Conservation (phyloP, 2,888 invertebrate genomes). For the Tetropium fuscum region DNA sequence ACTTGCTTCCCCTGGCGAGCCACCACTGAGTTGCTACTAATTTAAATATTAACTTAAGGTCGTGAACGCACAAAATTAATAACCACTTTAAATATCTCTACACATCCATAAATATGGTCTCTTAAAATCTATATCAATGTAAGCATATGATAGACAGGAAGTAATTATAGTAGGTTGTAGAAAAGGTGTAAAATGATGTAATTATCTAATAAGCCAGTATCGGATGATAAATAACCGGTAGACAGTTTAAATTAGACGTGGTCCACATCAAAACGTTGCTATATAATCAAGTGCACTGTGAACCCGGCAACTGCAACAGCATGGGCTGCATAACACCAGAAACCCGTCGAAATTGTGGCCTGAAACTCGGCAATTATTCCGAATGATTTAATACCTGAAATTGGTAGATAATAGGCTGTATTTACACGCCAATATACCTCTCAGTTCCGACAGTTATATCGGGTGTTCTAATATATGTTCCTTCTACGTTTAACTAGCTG, state of each 20-base stretch:
- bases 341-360: slow-evolving; percentile 38
- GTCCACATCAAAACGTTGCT: slow-evolving; percentile 46
- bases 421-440: slow-evolving; percentile 63
- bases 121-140: too few relatives aligned
- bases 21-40: too few relatives aligned
- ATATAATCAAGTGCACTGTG: slow-evolving; percentile 46
- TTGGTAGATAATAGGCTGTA: slow-evolving; percentile 64
- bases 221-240: slow-evolving; percentile 49
- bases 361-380: slow-evolving; percentile 61
- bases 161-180: slow-evolving; percentile 25
- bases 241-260: slow-evolving; percentile 49
- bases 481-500: slow-evolving; percentile 8
- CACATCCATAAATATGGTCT: too few relatives aligned
- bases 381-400: slow-evolving; percentile 66
- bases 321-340: slow-evolving; percentile 39
- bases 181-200: slow-evolving; percentile 45
- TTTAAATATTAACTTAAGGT: too few relatives aligned
- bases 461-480: slow-evolving; percentile 43
- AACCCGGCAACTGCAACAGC: slow-evolving; percentile 30
- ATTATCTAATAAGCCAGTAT: slow-evolving; percentile 44
- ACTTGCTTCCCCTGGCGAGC: too few relatives aligned
- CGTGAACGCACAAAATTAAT: too few relatives aligned
- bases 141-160: not conserved
- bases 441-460: slow-evolving; percentile 52
- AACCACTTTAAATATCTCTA: too few relatives aligned